Percentiles rank a stretch among this genome's conserved stretches.
phyloP scores from a whole-genome alignment of 2,797 vertebrate species.

The Sandelia bainsii region DNA sequence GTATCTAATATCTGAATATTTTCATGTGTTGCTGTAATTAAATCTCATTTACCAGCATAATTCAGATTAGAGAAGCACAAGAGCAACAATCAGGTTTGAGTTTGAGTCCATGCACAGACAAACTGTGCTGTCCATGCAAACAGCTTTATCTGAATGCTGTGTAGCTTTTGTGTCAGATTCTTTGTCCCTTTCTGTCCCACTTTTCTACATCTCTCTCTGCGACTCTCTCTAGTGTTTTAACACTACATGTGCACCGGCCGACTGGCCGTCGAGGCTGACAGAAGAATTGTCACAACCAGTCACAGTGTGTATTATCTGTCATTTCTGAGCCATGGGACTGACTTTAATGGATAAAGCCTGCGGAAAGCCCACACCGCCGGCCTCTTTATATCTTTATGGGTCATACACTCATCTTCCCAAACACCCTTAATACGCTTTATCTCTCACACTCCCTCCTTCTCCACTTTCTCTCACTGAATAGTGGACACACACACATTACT shows the following conservation, averaged over 20 bases:
- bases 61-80: background rate
- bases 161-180: constrained; percentile 23
- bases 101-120: too few species aligned
- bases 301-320: constrained; percentile 58
- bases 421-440: constrained; percentile 77
- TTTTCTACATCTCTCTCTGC: constrained; percentile 37
- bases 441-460: constrained; percentile 52
- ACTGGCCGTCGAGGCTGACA: constrained; percentile 43
- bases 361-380: constrained; percentile 58
- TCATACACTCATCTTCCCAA: constrained; percentile 74
- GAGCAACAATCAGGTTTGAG: background rate
- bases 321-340: constrained; percentile 60
- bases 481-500: constrained; percentile 46
- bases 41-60: background rate
- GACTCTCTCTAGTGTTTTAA: constrained; percentile 60
- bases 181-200: constrained; percentile 57
- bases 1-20: background rate
- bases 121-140: background rate
- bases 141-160: background rate
- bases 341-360: constrained; percentile 74
- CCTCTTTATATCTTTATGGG: constrained; percentile 77
- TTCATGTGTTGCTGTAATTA: background rate
- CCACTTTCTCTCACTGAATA: constrained; percentile 32
- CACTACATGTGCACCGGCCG: constrained; percentile 60
- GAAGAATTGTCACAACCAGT: constrained; percentile 45